A percentile compares a stretch with the other conserved stretches of the same genome.
Evolutionary conservation across 2,888 invertebrate genomes (phyloP).

Genomic region (Diloba caeruleocephala): DNA sequence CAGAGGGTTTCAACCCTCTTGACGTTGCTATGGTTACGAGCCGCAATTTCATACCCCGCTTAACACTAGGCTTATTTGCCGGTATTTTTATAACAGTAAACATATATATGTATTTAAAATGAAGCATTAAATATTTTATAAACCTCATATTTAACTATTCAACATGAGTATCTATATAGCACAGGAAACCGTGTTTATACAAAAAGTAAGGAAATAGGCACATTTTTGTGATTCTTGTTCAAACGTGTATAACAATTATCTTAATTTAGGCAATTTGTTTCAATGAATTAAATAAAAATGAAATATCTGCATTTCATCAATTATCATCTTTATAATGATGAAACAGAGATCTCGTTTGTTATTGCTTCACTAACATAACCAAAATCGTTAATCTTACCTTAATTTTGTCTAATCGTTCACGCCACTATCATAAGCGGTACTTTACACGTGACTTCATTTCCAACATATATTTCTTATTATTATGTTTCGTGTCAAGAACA

Average conservation of each 20-base stretch:
- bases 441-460: conserved; percentile 79
- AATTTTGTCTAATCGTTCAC: conserved; percentile 66
- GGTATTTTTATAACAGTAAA: too few relatives aligned
- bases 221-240: too few relatives aligned
- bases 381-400: conserved; percentile 70
- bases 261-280: too few relatives aligned
- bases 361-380: conserved; percentile 56
- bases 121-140: too few relatives aligned
- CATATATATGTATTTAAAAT: too few relatives aligned
- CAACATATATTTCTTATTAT: conserved; percentile 62
- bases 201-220: too few relatives aligned
- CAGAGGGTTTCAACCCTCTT: conserved; percentile 81
- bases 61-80: conserved; percentile 58
- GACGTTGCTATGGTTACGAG: conserved; percentile 79
- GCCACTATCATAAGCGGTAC: conserved; percentile 83
- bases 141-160: too few relatives aligned
- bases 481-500: conserved; percentile 85
- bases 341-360: conserved; percentile 28
- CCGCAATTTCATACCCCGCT: conserved; percentile 76
- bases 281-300: too few relatives aligned
- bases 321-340: neutral
- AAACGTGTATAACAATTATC: too few relatives aligned
- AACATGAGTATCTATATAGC: too few relatives aligned
- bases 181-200: too few relatives aligned
- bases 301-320: neutral